Evolutionary conservation across 2,113 vertebrate species (phyloP), one percentile per base, ranked within the genome.

Genomic region (Cheilinus undulatus): DNA sequence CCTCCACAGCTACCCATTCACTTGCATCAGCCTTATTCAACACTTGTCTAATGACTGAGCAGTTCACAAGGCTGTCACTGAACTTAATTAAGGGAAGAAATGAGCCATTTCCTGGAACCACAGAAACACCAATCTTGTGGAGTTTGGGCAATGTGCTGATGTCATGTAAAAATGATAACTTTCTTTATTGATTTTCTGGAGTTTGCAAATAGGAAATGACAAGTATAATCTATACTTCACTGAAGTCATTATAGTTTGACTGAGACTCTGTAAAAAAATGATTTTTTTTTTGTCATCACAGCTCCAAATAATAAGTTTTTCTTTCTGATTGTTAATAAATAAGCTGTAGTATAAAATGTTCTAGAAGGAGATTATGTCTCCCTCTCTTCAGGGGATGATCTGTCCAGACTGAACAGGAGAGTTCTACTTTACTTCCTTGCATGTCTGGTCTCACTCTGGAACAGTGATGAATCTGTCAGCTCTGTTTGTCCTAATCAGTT

Each of bases 401-500:
- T 19, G 52, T 7, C 34, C 24, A 13, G 67, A 74, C 73, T 71
- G 62, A 77, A 53, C 27, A 62, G 57, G 36, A 69, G 22, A 78
- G 66, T 79, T 76, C 34, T 38, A 66, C 82, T 87, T 61, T 15
- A 48, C 72, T 83, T 69, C 76, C 53, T 23, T 5, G 45, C 49
- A 38, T 28, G 56, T 73, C 64, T 56, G 52, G 14, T 63, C 68
- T 62, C 50, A 64, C 52, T 75, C 48, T 38, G 30, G 62, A 71
- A 82, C 75, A 67, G 74, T 46, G 57, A 76, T 60, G 61, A 86
- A 85, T 54, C 89, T 88, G 91, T 92, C 92, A 89, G 67, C 83
- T 88, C 77, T 51, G 57, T 77, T 92, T 73, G 73, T 78, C 64
- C 70, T 89, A 85, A 92, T 88, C 81, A 82, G 76, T 43, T 49